Evolutionary conservation across 2,888 invertebrate species (phyloP).

Genomic region (Drosophila tanythrix): DNA sequence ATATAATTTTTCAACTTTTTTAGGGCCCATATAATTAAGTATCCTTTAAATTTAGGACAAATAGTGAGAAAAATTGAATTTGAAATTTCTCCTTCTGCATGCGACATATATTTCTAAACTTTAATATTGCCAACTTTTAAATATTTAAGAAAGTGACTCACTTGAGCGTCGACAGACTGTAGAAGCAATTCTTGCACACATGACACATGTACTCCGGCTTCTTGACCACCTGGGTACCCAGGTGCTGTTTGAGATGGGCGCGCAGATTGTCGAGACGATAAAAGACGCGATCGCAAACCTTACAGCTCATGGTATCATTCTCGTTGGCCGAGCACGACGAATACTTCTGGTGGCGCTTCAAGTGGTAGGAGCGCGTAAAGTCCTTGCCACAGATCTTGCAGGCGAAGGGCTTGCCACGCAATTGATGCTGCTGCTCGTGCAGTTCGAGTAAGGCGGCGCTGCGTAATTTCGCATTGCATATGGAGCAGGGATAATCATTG

Average conservation of each 20-base stretch:
- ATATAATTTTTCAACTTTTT: background rate
- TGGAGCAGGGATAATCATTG: constrained; percentile 87
- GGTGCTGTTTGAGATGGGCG: constrained; percentile 89
- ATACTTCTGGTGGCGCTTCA: constrained; percentile 86
- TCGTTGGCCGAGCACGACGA: constrained; percentile 81
- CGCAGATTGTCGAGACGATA: constrained; percentile 89
- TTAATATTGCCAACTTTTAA: background rate
- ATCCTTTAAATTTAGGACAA: background rate
- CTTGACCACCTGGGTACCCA: constrained; percentile 87
- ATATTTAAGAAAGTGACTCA: constrained; percentile 46
- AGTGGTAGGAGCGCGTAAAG: constrained; percentile 91
- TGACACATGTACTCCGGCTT: constrained; percentile 87
- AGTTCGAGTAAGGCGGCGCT: constrained; percentile 87
- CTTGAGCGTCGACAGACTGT: constrained; percentile 87
- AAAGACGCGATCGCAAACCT: constrained; percentile 84
- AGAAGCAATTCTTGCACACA: constrained; percentile 89
- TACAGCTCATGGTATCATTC: constrained; percentile 82
- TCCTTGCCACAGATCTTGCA: constrained; percentile 90
- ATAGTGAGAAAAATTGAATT: background rate
- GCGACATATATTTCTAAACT: background rate
- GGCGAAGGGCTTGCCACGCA: constrained; percentile 87
- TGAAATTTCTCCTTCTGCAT: background rate
- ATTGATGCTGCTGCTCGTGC: constrained; percentile 89
- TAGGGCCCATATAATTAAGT: background rate
- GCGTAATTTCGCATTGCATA: constrained; percentile 89